A percentile compares a stretch with the other conserved stretches of the same genome.
phyloP scores from a whole-genome alignment of 2,797 vertebrate species.

The Antrozous pallidus region DNA sequence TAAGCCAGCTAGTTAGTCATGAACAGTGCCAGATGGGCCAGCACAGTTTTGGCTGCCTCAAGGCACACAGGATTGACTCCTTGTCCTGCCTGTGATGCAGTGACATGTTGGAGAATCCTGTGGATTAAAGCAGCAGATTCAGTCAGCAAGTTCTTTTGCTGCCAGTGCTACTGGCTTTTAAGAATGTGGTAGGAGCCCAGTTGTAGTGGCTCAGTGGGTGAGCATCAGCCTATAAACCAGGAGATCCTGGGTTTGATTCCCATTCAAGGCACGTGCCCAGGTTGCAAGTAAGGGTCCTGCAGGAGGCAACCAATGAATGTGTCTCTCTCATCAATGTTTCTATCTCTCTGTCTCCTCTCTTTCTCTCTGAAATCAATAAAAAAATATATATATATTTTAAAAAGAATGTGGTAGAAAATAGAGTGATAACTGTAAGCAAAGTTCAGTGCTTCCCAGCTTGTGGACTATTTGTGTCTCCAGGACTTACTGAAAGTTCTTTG shows the following conservation, averaged over 20 bases:
- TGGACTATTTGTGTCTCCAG: neutral
- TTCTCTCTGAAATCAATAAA: too few relatives aligned
- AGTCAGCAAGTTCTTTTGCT: neutral
- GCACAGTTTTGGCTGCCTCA: neutral
- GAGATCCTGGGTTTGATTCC: too few relatives aligned
- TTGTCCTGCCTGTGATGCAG: neutral
- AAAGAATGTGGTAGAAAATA: neutral
- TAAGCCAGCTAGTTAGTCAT: neutral
- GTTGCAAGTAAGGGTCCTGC: too few relatives aligned
- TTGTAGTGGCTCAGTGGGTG: too few relatives aligned
- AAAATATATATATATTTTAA: too few relatives aligned
- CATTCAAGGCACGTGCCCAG: too few relatives aligned
- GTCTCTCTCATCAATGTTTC: too few relatives aligned
- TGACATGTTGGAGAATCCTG: neutral
- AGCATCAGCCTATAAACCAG: too few relatives aligned
- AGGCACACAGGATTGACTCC: neutral
- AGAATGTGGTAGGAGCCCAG: neutral
- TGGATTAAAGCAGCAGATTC: neutral
- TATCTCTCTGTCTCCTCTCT: too few relatives aligned
- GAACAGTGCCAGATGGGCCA: neutral
- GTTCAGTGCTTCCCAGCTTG: neutral
- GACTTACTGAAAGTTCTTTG: neutral
- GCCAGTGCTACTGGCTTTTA: neutral
- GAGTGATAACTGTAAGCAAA: neutral
- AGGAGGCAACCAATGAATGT: too few relatives aligned